Conservation (phyloP, 2,113 vertebrate species). For the Falcunculus frontatus region DNA sequence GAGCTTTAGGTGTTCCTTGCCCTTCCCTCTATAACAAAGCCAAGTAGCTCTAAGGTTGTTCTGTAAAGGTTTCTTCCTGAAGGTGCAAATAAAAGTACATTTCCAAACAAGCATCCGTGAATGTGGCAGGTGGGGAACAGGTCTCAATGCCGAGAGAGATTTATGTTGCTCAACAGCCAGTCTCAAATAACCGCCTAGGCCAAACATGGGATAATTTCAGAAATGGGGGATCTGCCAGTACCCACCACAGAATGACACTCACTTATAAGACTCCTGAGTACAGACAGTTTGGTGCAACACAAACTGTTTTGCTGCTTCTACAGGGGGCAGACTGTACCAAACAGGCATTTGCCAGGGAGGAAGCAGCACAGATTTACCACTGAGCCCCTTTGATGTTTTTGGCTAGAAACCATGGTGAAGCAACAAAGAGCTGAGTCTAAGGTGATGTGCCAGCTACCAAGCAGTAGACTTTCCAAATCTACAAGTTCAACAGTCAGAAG, state of each 20-base stretch:
- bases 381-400: slow-evolving; percentile 31
- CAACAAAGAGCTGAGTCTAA: slow-evolving; percentile 4
- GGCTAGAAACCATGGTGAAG: slow-evolving; percentile 16
- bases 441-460: slow-evolving; percentile 14
- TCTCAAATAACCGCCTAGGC: background rate
- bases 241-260: background rate
- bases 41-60: background rate
- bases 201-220: background rate
- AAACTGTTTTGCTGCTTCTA: background rate
- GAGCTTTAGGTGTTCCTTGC: background rate
- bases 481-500: slow-evolving; percentile 37
- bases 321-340: background rate
- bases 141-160: background rate
- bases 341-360: slow-evolving; percentile 12
- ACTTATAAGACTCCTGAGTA: background rate
- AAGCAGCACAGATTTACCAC: slow-evolving; percentile 27
- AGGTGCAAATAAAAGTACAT: background rate
- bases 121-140: background rate
- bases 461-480: slow-evolving; percentile 12
- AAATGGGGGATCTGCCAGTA: background rate
- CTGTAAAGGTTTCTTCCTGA: background rate
- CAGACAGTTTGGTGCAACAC: background rate
- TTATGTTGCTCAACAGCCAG: background rate
- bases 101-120: background rate
- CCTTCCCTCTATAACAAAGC: background rate